Base-by-base conservation (phyloP, 2,888 invertebrate species). In the Leucozona laternaria region DNA sequence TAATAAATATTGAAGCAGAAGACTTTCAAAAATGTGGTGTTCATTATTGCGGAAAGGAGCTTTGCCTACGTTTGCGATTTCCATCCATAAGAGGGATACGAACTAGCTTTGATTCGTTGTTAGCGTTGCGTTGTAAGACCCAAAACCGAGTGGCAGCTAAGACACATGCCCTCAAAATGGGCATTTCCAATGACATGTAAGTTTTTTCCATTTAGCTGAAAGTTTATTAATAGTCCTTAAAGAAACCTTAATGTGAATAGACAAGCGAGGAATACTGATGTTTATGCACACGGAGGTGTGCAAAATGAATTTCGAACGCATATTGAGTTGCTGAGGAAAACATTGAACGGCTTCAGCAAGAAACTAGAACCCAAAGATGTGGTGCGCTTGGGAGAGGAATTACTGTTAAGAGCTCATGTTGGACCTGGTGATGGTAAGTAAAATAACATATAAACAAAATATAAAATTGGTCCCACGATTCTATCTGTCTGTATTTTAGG, bases 381-480 rank as follows among this genome's bases (percentile, higher is more conserved):
- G 5, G 94, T 95, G 0, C 92, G 93, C 78, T 90, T 95, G 55
- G 95, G 95, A 4, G 95, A 95, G 89, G 94, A 94, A 80, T 90
- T 95, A 40, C 88, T 94, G 55, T 89, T 95, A 34, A 91, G 94
- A 37, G 94, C 94, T 8, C 91, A 93, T 85, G 93, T 94, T 13
- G 91, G 93, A 72, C 92, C 93, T 17, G 94, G 94, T 57, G 94
- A 94, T 90, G 95, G 95, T 94, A 90, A 89, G 90, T 88, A 8
- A 4, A 6, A 2, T 15, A 13, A n/a, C n/a, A n/a, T n/a, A n/a
- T n/a, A n/a, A n/a, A n/a, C n/a, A n/a, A n/a, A n/a, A n/a, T n/a
- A n/a, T n/a, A n/a, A n/a, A n/a, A n/a, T n/a, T n/a, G n/a, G n/a
- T n/a, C n/a, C n/a, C n/a, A n/a, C n/a, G n/a, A n/a, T n/a, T n/a